Evolutionary conservation across 2,113 vertebrate genomes (phyloP).

Genomic region (Gavialis gangeticus): DNA sequence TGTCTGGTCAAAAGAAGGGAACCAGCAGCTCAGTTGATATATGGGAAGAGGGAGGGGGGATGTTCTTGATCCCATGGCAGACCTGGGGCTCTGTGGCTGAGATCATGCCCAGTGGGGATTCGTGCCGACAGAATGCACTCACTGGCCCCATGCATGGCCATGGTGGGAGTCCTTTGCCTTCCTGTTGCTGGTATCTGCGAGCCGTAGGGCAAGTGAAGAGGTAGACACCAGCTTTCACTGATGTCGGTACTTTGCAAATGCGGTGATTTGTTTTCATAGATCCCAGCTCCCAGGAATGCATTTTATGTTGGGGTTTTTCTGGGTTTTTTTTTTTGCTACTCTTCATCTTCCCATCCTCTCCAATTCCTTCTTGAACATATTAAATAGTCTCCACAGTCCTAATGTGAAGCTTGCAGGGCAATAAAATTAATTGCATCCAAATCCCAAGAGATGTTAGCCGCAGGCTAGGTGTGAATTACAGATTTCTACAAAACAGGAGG

Average conservation of each 20-base stretch:
- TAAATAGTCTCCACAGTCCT: slow-evolving; percentile 1
- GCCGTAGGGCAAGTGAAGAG: neutral
- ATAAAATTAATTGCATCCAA: neutral
- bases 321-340: neutral
- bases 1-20: neutral
- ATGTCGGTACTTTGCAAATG: no score
- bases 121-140: neutral
- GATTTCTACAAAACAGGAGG: neutral
- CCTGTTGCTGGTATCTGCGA: neutral
- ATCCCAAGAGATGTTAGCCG: slow-evolving; percentile 21
- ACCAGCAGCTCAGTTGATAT: neutral
- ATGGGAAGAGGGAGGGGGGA: neutral
- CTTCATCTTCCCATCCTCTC: neutral
- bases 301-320: slow-evolving; percentile 37
- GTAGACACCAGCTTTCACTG: neutral
- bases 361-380: slow-evolving; percentile 17
- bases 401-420: neutral
- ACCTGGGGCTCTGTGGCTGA: neutral
- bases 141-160: neutral
- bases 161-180: neutral
- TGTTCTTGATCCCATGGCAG: neutral
- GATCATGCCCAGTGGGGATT: neutral
- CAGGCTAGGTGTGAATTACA: slow-evolving; percentile 18
- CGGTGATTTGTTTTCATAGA: neutral
- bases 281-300: neutral